Evolutionary conservation across 2,797 vertebrate genomes (phyloP).

Genomic region (Gallirallus australis): DNA sequence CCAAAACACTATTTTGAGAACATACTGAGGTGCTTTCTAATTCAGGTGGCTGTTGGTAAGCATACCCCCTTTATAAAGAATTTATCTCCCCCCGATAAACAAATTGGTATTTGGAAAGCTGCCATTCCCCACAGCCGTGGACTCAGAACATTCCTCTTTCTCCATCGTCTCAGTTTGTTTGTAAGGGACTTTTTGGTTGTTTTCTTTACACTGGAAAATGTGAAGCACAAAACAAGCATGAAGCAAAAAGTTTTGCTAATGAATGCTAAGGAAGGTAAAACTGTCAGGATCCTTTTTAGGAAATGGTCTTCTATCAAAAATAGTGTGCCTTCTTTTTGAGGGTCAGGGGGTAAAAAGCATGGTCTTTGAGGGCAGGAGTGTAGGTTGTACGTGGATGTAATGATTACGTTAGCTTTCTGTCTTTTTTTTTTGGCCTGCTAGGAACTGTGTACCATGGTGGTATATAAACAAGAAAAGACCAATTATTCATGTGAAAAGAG

Average conservation of each 20-base stretch:
- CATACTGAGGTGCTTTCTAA: neutral
- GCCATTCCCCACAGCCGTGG: neutral
- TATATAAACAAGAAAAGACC: slow-evolving; percentile 65
- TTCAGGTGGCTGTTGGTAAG: neutral
- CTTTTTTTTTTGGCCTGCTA: neutral
- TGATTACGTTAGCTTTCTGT: slow-evolving; percentile 53
- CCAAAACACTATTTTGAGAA: neutral
- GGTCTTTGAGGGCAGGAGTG: neutral
- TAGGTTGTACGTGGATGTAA: neutral
- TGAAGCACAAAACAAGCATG: slow-evolving; percentile 31
- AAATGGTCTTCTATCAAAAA: slow-evolving; percentile 46
- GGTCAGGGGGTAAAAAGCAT: neutral
- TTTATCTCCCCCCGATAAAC: neutral
- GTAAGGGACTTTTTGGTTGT: neutral
- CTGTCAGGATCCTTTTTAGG: neutral
- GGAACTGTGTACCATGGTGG: slow-evolving; percentile 49
- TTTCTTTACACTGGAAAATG: slow-evolving; percentile 39
- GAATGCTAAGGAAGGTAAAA: slow-evolving; percentile 6
- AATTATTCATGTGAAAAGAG: slow-evolving; percentile 44
- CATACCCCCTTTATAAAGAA: too few relatives aligned
- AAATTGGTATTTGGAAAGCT: neutral
- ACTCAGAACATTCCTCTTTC: slow-evolving; percentile 15
- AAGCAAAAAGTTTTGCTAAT: slow-evolving; percentile 26
- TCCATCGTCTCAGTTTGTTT: neutral
- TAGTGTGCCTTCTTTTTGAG: neutral